These are phyloP conservation scores for Heterodera carotae DNA, from an alignment of 1,140 invertebrate species.

Conservation along the genomic window DNA sequence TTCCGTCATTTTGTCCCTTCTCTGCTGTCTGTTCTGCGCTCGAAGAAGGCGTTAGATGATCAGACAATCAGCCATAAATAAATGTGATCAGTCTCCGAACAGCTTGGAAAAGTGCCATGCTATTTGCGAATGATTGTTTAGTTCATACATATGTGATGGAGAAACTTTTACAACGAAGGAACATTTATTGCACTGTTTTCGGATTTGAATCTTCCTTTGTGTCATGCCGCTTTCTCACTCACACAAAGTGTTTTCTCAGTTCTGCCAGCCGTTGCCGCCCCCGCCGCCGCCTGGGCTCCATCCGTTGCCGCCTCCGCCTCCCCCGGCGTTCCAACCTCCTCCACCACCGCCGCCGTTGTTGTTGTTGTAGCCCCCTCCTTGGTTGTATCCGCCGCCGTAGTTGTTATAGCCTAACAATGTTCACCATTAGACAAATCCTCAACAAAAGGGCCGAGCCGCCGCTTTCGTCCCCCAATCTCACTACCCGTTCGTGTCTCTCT, in stretches of 20 bases:
- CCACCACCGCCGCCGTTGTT: background rate
- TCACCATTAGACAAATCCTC: background rate
- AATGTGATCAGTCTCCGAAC: background rate
- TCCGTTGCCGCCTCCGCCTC: background rate
- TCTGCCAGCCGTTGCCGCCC: background rate
- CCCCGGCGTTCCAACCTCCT: background rate
- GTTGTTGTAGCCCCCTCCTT: background rate
- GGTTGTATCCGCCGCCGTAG: background rate
- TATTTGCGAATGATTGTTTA: too few relatives aligned
- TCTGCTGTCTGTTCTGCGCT: conserved; percentile 24
- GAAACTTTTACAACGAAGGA: too few relatives aligned
- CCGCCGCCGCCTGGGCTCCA: background rate
- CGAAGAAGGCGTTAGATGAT: conserved; percentile 10
- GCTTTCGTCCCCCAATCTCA: too few relatives aligned
- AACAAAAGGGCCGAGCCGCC: too few relatives aligned
- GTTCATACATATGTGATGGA: too few relatives aligned
- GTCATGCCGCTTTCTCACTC: background rate
- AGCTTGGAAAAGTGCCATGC: background rate
- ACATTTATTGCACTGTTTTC: background rate
- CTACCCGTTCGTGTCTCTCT: too few relatives aligned
- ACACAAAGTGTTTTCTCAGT: background rate
- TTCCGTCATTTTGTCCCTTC: conserved; percentile 24
- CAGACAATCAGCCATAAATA: background rate
- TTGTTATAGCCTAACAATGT: background rate
- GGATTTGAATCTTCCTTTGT: background rate